phyloP scores from a whole-genome alignment of 2,888 invertebrate species.

The Drosophila bunnanda region DNA sequence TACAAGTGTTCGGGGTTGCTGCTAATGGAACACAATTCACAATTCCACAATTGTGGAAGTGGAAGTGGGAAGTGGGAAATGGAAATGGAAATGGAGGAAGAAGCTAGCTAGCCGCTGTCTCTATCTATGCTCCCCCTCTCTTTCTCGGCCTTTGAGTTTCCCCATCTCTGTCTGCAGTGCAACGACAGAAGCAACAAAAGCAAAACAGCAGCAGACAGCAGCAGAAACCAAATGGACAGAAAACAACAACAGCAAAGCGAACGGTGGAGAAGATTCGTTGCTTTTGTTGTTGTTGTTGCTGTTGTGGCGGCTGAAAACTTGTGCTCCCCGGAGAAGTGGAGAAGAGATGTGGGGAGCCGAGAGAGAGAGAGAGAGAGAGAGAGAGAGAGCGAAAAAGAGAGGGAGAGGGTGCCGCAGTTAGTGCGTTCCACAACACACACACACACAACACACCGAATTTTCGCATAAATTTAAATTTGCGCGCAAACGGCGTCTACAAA shows the following conservation, averaged over 20 bases:
- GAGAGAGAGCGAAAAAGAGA: slow-evolving; percentile 15
- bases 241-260: slow-evolving; percentile 19
- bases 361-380: background rate
- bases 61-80: slow-evolving; percentile 44
- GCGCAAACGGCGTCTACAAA: slow-evolving; percentile 66
- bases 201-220: slow-evolving; percentile 65
- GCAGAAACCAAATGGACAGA: slow-evolving; percentile 45
- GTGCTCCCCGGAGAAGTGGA: slow-evolving; percentile 28
- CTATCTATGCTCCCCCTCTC: slow-evolving; percentile 26
- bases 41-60: slow-evolving; percentile 53
- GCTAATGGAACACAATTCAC: slow-evolving; percentile 77
- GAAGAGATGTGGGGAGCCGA: slow-evolving; percentile 5
- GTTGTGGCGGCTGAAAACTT: slow-evolving; percentile 65
- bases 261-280: slow-evolving; percentile 29
- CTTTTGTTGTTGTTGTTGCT: slow-evolving; percentile 24
- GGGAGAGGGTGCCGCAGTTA: slow-evolving; percentile 66
- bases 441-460: slow-evolving; percentile 40
- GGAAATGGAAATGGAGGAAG: slow-evolving; percentile 30
- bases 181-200: slow-evolving; percentile 51
- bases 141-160: slow-evolving; percentile 10
- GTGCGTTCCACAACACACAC: slow-evolving; percentile 50
- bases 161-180: slow-evolving; percentile 52
- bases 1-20: slow-evolving; percentile 70
- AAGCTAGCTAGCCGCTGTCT: slow-evolving; percentile 33
- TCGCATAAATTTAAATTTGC: slow-evolving; percentile 78